phyloP scores from a whole-genome alignment of 2,888 invertebrate genomes.

The Chalcis sispes region DNA sequence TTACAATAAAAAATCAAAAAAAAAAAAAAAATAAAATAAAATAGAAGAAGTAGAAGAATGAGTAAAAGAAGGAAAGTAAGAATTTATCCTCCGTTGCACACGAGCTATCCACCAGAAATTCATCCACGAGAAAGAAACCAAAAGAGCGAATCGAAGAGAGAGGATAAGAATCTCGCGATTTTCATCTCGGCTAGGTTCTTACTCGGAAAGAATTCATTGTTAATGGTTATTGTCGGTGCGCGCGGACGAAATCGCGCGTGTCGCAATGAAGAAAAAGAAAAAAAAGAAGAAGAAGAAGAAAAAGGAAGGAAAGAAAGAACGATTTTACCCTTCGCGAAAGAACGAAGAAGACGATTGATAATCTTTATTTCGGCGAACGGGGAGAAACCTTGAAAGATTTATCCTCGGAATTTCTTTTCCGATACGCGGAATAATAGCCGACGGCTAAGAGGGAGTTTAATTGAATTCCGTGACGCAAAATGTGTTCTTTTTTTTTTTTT shows the following conservation, averaged over 20 bases:
- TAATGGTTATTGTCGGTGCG: constrained; percentile 59
- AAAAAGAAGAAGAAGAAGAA: neutral
- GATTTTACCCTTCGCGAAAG: constrained; percentile 45
- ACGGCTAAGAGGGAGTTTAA: constrained; percentile 21
- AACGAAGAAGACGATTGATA: constrained; percentile 51
- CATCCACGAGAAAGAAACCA: constrained; percentile 15
- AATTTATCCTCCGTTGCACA: constrained; percentile 29
- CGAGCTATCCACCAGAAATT: too few species aligned
- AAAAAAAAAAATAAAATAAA: neutral
- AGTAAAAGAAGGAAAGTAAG: neutral
- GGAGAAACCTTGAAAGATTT: too few species aligned
- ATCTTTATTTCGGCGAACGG: constrained; percentile 36
- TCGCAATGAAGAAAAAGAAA: constrained; percentile 22
- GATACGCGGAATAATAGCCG: constrained; percentile 25
- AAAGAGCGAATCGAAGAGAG: too few species aligned
- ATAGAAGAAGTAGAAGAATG: neutral
- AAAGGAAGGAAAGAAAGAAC: constrained; percentile 10
- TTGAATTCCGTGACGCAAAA: constrained; percentile 17
- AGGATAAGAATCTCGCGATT: constrained; percentile 50
- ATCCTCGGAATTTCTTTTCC: constrained; percentile 27
- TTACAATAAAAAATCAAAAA: too few species aligned
- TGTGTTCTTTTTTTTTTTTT: neutral
- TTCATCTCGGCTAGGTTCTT: constrained; percentile 39
- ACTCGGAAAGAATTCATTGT: constrained; percentile 46
- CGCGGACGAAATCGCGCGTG: constrained; percentile 55